Evolutionary conservation across 2,797 vertebrate species (phyloP), one percentile per base, ranked within the genome.

Genomic region (Urosaurus nigricauda): DNA sequence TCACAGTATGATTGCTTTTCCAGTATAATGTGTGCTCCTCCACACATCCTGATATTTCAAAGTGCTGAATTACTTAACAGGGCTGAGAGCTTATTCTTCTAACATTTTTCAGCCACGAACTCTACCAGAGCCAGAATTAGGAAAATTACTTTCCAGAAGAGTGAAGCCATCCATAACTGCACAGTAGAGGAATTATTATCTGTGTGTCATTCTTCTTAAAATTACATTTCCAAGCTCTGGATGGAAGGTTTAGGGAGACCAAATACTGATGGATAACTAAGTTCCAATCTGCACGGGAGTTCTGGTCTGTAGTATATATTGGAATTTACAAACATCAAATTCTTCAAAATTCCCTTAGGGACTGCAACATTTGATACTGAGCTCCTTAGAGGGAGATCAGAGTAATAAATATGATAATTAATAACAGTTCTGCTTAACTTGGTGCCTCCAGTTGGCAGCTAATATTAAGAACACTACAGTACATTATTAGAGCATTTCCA

Each of bases 401-500:
- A 26, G 43, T 40, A 43, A 82, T 65, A 82, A 82, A 82, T 68
- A 65, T n/a, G 16, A 47, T 68, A 37, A 83, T 65, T 35, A 56
- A 58, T 74, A 84, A 84, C 47, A 58, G 68, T 60, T 37, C 35
- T 74, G 83, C 53, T 58, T 74, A 74, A 74, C 35, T 58, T 4
- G 1, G 24, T 29, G 35, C 7, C 74, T 74, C 35, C 70, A 74
- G 19, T 37, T 84, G 68, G 29, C 51, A 58, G 24, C 43, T 29
- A 40, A 74, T 58, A 35, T 63, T 60, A 58, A 87, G 79, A 35
- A 82, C 29, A 60, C 11, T 37, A 60, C 17, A 47, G 4, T 53
- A n/a, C 14, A 32, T 79, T 87, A 70, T 79, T 87, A 56, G 63
- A 70, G 77, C 37, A 56, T n/a, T 74, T 63, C 56, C 79, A 24